Conservation (phyloP, 2,888 invertebrate genomes). For the Elysia crispata region DNA sequence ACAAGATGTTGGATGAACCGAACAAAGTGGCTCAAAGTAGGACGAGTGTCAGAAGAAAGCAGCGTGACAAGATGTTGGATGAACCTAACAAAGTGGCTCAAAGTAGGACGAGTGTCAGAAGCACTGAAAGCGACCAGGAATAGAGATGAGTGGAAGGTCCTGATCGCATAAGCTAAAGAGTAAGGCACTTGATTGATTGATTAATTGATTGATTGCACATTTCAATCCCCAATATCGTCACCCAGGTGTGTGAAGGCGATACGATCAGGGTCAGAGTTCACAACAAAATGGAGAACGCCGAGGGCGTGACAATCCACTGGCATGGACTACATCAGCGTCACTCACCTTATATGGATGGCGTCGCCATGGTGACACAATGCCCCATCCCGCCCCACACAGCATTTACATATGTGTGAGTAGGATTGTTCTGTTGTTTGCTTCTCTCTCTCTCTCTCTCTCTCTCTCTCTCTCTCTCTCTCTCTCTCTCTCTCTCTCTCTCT, state of each 20-base stretch:
- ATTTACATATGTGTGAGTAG: neutral
- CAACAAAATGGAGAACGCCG: slow-evolving; percentile 85
- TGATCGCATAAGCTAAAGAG: no score
- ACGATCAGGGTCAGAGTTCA: slow-evolving; percentile 88
- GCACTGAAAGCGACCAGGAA: no score
- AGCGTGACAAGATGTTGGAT: no score
- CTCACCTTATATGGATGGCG: neutral
- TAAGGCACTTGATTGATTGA: no score
- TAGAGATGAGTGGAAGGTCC: no score
- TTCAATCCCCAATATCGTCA: no score
- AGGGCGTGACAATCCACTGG: slow-evolving; percentile 93
- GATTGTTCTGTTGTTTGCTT: neutral
- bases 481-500: slow-evolving; percentile 25
- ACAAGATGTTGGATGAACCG: no score
- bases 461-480: slow-evolving; percentile 1
- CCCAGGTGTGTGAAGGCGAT: slow-evolving; percentile 90
- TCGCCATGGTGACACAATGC: slow-evolving; percentile 2
- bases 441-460: slow-evolving; percentile 20
- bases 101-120: no score
- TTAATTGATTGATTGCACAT: no score
- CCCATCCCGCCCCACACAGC: neutral
- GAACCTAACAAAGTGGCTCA: no score
- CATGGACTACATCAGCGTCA: slow-evolving; percentile 79
- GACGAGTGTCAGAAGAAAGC: no score
- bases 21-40: no score